Conservation (phyloP, 2,888 invertebrate species). For the Orthonevra nobilis region DNA sequence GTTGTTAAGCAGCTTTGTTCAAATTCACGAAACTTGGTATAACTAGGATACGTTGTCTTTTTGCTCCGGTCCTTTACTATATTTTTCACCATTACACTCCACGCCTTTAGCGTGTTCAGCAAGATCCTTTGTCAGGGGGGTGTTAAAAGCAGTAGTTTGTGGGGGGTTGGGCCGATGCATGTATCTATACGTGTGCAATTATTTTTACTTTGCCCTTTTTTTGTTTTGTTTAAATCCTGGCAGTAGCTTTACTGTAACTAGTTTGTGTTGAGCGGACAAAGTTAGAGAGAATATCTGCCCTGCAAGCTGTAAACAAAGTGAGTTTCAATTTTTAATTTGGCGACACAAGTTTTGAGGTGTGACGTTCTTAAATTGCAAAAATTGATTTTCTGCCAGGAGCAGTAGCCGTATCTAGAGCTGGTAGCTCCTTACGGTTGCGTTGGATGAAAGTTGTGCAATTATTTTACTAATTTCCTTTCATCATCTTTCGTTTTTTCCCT, state of each 20-base stretch:
- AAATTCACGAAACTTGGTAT: conserved; percentile 41
- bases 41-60: not conserved
- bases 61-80: conserved; percentile 40
- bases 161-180: no score
- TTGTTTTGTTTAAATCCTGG: not conserved
- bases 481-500: no score
- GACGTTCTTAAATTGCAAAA: not conserved
- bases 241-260: conserved; percentile 1
- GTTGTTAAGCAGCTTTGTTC: conserved; percentile 51
- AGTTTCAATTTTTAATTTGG: conserved; percentile 13
- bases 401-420: no score
- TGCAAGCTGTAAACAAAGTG: conserved; percentile 3
- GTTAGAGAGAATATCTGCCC: not conserved
- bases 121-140: conserved; percentile 27
- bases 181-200: no score
- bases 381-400: no score
- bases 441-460: no score
- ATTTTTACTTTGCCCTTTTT: no score
- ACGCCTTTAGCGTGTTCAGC: conserved; percentile 59
- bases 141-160: no score
- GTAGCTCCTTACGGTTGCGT: no score
- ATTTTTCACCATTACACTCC: conserved; percentile 41
- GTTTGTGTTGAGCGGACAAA: conserved; percentile 3
- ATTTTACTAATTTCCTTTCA: no score
- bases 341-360: conserved; percentile 2